Evolutionary conservation across 2,888 invertebrate species (phyloP).

Genomic region (Rhamphomyia laevipes): DNA sequence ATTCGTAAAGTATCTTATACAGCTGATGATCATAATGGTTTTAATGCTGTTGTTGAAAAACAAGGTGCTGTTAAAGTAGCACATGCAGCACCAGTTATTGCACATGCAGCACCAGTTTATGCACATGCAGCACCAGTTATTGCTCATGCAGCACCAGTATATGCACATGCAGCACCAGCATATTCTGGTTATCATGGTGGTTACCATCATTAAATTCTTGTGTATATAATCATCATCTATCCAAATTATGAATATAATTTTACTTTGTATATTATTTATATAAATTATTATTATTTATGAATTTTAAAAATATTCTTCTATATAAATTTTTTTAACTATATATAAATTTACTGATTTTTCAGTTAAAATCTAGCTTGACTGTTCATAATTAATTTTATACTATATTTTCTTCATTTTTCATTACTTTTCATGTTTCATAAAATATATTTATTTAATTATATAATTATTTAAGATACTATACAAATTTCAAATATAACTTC

Average conservation of each 20-base stretch:
- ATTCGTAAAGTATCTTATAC: constrained; percentile 51
- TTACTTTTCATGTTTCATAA: no score
- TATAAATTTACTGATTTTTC: no score
- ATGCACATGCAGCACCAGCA: constrained; percentile 24
- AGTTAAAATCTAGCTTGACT: no score
- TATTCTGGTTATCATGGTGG: constrained; percentile 4
- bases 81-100: constrained; percentile 2
- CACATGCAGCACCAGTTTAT: constrained; percentile 6
- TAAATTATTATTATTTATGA: no score
- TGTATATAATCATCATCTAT: not conserved
- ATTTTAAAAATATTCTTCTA: no score
- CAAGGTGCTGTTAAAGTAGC: constrained; percentile 22
- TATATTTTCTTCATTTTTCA: no score
- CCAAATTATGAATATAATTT: not conserved
- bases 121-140: constrained; percentile 17
- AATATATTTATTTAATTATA: no score
- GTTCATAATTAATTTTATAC: no score
- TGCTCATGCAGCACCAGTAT: constrained; percentile 21
- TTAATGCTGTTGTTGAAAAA: constrained; percentile 55
- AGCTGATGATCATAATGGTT: constrained; percentile 53
- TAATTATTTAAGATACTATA: no score
- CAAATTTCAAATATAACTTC: no score
- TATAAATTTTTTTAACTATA: no score
- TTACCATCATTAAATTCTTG: not conserved
- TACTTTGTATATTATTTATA: no score